Percentiles rank a stretch among this genome's conserved stretches.
phyloP scores from a whole-genome alignment of 1,140 invertebrate species.

The Drosophila bocki region DNA sequence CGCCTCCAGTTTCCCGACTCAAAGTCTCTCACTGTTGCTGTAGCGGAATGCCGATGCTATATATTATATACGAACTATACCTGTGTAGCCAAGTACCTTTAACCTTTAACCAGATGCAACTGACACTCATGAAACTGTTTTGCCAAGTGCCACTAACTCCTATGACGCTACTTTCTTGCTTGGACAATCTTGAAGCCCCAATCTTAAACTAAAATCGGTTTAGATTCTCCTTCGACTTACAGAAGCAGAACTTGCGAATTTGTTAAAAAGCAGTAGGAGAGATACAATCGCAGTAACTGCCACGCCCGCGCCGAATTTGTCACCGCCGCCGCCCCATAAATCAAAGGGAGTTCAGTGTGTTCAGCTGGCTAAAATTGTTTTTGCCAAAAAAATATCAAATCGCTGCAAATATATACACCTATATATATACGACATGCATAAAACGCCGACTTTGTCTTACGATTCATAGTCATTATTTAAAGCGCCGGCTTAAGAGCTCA shows the following conservation, averaged over 20 bases:
- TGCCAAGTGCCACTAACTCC: constrained; percentile 5
- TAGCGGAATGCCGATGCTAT: constrained; percentile 41
- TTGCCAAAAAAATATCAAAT: constrained; percentile 58
- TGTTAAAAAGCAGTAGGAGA: constrained; percentile 3
- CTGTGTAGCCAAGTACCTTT: constrained; percentile 41
- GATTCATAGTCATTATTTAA: constrained; percentile 79
- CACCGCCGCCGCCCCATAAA: constrained; percentile 37
- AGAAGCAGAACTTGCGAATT: constrained; percentile 38
- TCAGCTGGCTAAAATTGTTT: constrained; percentile 60
- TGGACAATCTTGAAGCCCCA: constrained; percentile 60
- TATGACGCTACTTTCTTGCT: constrained; percentile 29
- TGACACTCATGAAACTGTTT: constrained; percentile 37
- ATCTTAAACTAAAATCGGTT: constrained; percentile 16
- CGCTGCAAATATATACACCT: constrained; percentile 44
- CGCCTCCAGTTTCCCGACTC: constrained; percentile 49
- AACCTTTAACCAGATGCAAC: constrained; percentile 29
- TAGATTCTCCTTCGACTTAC: constrained; percentile 21
- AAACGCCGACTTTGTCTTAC: constrained; percentile 45
- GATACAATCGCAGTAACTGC: constrained; percentile 42
- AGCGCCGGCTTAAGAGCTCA: constrained; percentile 74
- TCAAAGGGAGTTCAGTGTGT: constrained; percentile 38
- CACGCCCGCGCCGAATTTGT: constrained; percentile 41
- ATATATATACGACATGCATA: constrained; percentile 28
- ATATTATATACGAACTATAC: constrained; percentile 30
- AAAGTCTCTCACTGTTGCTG: constrained; percentile 63